Conservation (phyloP, 2,113 vertebrate genomes). For the Girardinichthys multiradiatus region DNA sequence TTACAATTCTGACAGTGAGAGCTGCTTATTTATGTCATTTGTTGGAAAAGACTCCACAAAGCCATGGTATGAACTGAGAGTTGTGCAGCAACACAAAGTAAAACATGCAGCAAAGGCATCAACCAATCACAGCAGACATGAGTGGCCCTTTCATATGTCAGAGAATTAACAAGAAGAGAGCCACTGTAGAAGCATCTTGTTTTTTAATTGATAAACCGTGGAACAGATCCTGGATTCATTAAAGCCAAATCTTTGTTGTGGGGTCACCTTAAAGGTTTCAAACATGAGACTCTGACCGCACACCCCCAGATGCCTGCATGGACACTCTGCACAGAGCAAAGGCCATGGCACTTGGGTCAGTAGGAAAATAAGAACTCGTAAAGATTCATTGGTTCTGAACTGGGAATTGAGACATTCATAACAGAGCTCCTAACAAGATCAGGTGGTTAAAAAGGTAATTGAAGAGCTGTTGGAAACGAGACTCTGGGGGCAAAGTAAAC, state of each 20-base stretch:
- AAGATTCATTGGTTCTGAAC: slow-evolving; percentile 78
- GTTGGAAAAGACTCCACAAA: slow-evolving; percentile 1
- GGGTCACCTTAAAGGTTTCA: slow-evolving; percentile 25
- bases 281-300: neutral
- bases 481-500: slow-evolving; percentile 30
- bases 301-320: slow-evolving; percentile 2
- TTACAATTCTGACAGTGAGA: slow-evolving; percentile 23
- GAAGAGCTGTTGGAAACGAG: slow-evolving; percentile 13
- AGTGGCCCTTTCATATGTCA: neutral
- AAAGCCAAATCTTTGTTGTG: too few relatives aligned
- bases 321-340: slow-evolving; percentile 61
- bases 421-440: slow-evolving; percentile 47
- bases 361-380: slow-evolving; percentile 15
- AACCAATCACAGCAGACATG: slow-evolving; percentile 22
- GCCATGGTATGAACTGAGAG: slow-evolving; percentile 9
- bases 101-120: slow-evolving; percentile 26
- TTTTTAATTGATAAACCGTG: neutral
- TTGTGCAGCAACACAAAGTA: slow-evolving; percentile 23
- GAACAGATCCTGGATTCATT: too few relatives aligned
- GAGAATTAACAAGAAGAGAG: slow-evolving; percentile 1
- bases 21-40: slow-evolving; percentile 11
- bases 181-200: neutral
- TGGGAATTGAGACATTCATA: slow-evolving; percentile 92
- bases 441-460: slow-evolving; percentile 4
- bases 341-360: slow-evolving; percentile 47